phyloP scores from a whole-genome alignment of 2,888 invertebrate genomes.

The Diplolepis rosae region DNA sequence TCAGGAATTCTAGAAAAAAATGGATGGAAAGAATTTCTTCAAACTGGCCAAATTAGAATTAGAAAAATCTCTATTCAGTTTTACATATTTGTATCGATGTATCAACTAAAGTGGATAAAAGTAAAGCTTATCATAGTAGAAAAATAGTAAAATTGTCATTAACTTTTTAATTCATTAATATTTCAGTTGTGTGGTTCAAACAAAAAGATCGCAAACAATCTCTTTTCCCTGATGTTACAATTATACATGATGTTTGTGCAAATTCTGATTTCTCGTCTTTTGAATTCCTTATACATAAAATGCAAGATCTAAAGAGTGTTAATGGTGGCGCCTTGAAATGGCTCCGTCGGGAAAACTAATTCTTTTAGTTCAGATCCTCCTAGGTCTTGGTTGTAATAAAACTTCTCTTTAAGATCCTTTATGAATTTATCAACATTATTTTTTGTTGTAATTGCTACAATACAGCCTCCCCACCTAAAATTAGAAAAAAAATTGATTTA shows the following conservation, averaged over 20 bases:
- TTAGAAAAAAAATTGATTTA: background rate
- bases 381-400: constrained; percentile 72
- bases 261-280: background rate
- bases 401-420: constrained; percentile 80
- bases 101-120: too few relatives aligned
- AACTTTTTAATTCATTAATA: too few relatives aligned
- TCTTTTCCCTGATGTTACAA: background rate
- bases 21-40: too few relatives aligned
- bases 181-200: too few relatives aligned
- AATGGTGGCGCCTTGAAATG: constrained; percentile 80
- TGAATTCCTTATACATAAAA: background rate
- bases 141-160: too few relatives aligned
- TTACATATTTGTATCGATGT: too few relatives aligned
- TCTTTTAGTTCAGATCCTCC: constrained; percentile 75
- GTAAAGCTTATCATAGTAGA: too few relatives aligned
- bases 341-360: constrained; percentile 84
- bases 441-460: constrained; percentile 87
- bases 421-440: constrained; percentile 82
- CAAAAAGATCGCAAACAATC: too few relatives aligned
- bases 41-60: too few relatives aligned
- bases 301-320: constrained; percentile 63
- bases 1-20: too few relatives aligned
- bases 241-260: background rate
- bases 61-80: too few relatives aligned
- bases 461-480: constrained; percentile 96